Base-by-base conservation (phyloP, 2,113 vertebrate genomes). In the Eulacestoma nigropectus region DNA sequence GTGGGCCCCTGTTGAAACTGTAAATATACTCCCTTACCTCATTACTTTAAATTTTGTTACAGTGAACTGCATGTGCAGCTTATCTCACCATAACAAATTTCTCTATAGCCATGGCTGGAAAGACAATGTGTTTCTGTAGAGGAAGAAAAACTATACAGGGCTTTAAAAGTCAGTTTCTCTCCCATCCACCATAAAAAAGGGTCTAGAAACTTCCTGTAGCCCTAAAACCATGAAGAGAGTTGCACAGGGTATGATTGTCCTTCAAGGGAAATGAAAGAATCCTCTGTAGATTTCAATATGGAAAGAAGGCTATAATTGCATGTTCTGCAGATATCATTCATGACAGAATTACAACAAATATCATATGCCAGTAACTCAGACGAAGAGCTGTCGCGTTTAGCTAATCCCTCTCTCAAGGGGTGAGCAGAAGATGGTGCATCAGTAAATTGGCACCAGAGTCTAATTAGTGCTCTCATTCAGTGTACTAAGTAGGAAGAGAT, bases 291-390 rank as follows among this genome's bases (percentile, higher is more conserved):
- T 86, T 92, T 72, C 86, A 65, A 13, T 69, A 82, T 53, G 81
- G 92, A 91, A 89, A 93, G 62, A 63, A 81, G 50, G 62, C 77
- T 92, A 30, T 96, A 94, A 92, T 56, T 92, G 90, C 86, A 79
- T 69, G 83, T 64, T 88, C 75, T 68, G 60, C 95, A 96, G 92
- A 92, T 93, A 93, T 68, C 79, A 73, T 33, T 94, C 76, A 78
- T 73, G 93, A 96, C 95, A 96, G 95, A 93, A 90, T 94, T 92
- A 96, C 90, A 93, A 90, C 92, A 94, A 93, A 93, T 94, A 93
- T 90, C 88, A 64, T 84, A 89, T 88, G 90, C 83, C 88, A 92
- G 88, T 60, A 94, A 90, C 83, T 92, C 80, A 89, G 72, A 90
- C 0, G 42, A 93, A 64, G 95, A 92, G 88, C 86, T 95, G 90